Percentiles rank a stretch among this genome's conserved stretches.
Evolutionary conservation across 2,113 vertebrate species (phyloP).

Genomic region (Tyrannus savana): DNA sequence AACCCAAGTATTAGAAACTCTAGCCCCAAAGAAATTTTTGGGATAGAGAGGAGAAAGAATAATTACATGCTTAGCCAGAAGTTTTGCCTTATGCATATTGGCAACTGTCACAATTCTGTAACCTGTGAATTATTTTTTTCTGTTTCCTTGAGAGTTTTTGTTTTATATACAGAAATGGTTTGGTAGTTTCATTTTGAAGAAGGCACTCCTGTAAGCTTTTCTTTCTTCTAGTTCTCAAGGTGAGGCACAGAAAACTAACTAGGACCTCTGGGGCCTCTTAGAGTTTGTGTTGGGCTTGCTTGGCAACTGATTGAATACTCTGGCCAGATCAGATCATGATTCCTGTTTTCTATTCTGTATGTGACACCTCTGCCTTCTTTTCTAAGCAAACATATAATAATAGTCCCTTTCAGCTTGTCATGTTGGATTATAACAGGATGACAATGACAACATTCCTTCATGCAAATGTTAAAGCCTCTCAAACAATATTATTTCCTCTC

Average conservation of each 20-base stretch:
- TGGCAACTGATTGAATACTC: not conserved
- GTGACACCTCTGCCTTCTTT: not conserved
- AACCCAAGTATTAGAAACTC: not conserved
- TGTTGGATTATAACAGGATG: conserved; percentile 36
- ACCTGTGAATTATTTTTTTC: not conserved
- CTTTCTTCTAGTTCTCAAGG: not conserved
- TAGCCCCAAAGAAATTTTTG: not conserved
- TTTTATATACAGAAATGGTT: not conserved
- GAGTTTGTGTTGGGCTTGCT: not conserved
- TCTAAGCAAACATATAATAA: not conserved
- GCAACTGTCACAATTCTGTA: not conserved
- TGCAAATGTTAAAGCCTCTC: not conserved
- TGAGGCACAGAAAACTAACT: not conserved
- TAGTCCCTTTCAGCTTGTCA: conserved; percentile 29
- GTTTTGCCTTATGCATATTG: not conserved
- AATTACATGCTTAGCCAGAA: not conserved
- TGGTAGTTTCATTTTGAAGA: not conserved
- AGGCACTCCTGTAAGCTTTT: not conserved
- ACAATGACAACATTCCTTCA: not conserved
- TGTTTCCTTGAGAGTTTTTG: not conserved
- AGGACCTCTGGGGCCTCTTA: not conserved
- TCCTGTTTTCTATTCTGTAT: not conserved
- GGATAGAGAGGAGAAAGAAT: not conserved
- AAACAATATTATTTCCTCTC: not conserved
- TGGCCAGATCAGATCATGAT: not conserved